Conservation (phyloP, 2,113 vertebrate species). For the Pterocles gutturalis region DNA sequence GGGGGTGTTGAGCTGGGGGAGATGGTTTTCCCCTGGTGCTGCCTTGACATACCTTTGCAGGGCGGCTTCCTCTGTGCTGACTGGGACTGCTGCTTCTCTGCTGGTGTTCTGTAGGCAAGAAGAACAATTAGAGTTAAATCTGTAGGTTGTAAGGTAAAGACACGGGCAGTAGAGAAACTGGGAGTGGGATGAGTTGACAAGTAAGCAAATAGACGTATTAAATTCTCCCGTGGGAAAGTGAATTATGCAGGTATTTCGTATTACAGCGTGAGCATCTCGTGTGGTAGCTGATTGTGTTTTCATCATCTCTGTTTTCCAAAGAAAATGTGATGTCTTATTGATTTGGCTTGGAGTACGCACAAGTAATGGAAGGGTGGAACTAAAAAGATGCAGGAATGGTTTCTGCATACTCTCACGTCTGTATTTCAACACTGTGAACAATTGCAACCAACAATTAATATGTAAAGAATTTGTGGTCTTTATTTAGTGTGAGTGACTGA, state of each 20-base stretch:
- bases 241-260: neutral
- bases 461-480: constrained; percentile 33
- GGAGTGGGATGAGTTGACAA: neutral
- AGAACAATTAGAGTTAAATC: neutral
- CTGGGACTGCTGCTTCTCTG: neutral
- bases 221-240: neutral
- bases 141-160: neutral
- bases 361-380: neutral
- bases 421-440: constrained; percentile 2
- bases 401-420: constrained; percentile 21
- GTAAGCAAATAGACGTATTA: neutral
- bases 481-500: neutral
- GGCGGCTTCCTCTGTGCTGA: neutral
- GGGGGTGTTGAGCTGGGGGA: neutral
- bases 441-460: constrained; percentile 58
- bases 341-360: neutral
- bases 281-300: neutral
- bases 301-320: neutral
- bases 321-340: neutral
- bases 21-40: neutral
- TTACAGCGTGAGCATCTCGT: neutral
- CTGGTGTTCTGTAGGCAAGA: neutral
- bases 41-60: neutral
- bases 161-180: neutral
- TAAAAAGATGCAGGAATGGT: neutral